A percentile compares a stretch with the other conserved stretches of the same genome.
These are phyloP conservation scores for Morus bassanus DNA, from an alignment of 2,797 vertebrate genomes.

Conservation along the genomic window DNA sequence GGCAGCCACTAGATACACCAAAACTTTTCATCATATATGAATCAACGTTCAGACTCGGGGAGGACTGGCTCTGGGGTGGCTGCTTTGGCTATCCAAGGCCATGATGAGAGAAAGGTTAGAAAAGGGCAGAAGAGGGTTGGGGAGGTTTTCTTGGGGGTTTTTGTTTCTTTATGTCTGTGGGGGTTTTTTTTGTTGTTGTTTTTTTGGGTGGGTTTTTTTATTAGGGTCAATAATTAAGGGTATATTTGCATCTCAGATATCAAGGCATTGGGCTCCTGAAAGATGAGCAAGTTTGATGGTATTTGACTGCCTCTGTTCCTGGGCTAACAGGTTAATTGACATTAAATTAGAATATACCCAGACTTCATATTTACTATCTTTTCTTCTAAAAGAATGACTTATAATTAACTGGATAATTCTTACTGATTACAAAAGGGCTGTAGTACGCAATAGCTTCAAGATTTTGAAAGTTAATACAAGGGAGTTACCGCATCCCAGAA, in stretches of 20 bases:
- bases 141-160: no score
- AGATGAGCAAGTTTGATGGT: neutral
- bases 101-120: neutral
- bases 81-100: neutral
- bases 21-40: neutral
- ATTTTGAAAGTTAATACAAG: neutral
- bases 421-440: neutral
- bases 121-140: neutral
- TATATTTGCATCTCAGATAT: neutral
- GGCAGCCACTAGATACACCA: neutral
- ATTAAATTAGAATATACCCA: neutral
- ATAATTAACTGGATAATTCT: neutral
- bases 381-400: neutral
- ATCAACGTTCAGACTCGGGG: accelerated
- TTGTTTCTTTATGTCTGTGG: no score
- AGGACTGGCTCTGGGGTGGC: neutral
- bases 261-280: neutral
- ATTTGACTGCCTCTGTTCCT: neutral
- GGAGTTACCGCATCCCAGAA: neutral
- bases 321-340: neutral
- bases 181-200: neutral
- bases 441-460: neutral
- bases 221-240: neutral
- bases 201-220: neutral
- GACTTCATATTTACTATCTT: neutral